Conservation (phyloP, 2,888 invertebrate genomes). For the Rotaria macrura region DNA sequence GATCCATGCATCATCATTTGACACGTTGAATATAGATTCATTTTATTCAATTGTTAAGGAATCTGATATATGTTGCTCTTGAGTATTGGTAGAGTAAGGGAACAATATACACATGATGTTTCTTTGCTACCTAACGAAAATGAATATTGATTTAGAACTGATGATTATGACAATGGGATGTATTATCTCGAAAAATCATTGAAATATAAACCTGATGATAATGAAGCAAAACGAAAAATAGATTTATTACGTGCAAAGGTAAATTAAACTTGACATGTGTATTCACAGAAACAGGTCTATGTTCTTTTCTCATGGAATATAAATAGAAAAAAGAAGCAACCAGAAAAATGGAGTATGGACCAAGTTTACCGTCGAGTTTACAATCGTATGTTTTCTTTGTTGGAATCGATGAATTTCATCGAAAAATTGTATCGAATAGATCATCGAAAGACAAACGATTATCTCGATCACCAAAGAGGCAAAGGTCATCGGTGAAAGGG, state of each 20-base stretch:
- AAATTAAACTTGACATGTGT: not conserved
- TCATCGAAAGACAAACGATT: not conserved
- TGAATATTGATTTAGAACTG: not conserved
- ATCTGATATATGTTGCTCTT: too few relatives aligned
- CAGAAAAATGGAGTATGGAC: slow-evolving; percentile 4
- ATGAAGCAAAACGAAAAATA: not conserved
- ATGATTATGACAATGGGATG: not conserved
- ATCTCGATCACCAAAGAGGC: not conserved
- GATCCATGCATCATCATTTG: too few relatives aligned
- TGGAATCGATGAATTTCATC: not conserved
- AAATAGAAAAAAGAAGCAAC: not conserved
- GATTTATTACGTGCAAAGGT: not conserved
- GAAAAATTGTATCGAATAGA: not conserved
- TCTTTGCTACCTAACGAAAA: too few relatives aligned
- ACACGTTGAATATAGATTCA: too few relatives aligned
- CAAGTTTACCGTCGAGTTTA: not conserved
- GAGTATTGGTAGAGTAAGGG: too few relatives aligned
- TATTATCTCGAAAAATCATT: slow-evolving; percentile 9
- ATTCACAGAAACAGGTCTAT: not conserved
- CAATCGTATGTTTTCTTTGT: not conserved
- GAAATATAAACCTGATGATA: not conserved
- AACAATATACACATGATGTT: too few relatives aligned
- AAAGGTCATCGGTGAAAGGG: not conserved
- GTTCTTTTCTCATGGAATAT: too few relatives aligned
- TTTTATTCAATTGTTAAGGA: too few relatives aligned